These are phyloP conservation scores for Phalacrocorax pelagicus DNA, from an alignment of 2,113 vertebrate genomes.

Conservation along the genomic window DNA sequence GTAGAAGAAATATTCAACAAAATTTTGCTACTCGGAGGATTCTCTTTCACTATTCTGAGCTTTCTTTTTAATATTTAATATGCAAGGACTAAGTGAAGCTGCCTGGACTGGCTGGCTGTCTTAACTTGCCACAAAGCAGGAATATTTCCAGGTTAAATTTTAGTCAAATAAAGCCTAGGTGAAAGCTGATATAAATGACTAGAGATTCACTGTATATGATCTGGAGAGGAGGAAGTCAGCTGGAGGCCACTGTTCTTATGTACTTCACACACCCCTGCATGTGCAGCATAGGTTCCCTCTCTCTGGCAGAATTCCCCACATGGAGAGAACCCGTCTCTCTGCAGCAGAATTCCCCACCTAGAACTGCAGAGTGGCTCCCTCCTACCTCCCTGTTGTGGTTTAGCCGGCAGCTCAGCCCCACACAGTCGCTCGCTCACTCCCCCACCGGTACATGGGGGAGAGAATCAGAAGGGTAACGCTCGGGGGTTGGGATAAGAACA, in stretches of 20 bases:
- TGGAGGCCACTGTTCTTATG: not conserved
- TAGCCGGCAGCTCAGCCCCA: too few species aligned
- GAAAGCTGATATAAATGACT: not conserved
- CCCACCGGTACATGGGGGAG: too few species aligned
- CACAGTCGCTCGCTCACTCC: too few species aligned
- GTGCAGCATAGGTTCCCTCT: not conserved
- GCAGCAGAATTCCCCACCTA: not conserved
- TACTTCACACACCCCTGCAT: rapidly evolving
- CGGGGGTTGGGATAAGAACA: too few species aligned
- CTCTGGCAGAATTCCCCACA: not conserved
- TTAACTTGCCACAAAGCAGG: not conserved
- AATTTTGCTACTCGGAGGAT: not conserved
- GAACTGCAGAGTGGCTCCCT: not conserved
- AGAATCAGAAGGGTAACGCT: too few species aligned
- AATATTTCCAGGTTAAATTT: not conserved
- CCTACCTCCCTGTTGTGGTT: too few species aligned
- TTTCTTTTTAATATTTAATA: not conserved
- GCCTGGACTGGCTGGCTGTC: not conserved
- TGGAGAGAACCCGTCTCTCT: not conserved
- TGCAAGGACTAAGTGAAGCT: not conserved
- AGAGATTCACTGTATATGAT: not conserved
- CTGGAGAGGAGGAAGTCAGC: not conserved
- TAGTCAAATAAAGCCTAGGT: not conserved
- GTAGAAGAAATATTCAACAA: not conserved
- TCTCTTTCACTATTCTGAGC: not conserved